Percentiles rank a stretch among this genome's conserved stretches.
These are phyloP conservation scores for Pygoscelis antarcticus DNA, from an alignment of 2,113 vertebrate species.

Conservation along the genomic window DNA sequence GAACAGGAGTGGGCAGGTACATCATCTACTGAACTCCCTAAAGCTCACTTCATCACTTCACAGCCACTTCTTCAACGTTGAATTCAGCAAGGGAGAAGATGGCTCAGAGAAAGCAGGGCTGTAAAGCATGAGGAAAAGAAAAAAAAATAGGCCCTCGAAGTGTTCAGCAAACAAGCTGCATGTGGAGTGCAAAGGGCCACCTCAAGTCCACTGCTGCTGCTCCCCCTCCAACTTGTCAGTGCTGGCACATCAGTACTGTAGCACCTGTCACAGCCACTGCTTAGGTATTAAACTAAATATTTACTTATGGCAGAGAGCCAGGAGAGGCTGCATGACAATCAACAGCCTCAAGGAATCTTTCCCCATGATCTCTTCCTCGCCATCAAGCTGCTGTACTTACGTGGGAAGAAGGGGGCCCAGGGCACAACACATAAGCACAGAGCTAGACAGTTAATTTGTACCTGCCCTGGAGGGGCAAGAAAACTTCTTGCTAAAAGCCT, in stretches of 20 bases:
- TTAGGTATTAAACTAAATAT: conserved; percentile 42
- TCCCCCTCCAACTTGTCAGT: not conserved
- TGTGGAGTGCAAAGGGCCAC: not conserved
- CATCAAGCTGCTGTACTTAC: not conserved
- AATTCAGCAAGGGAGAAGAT: not conserved
- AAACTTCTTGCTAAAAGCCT: not conserved
- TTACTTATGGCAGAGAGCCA: conserved; percentile 51
- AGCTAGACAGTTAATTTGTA: conserved; percentile 18
- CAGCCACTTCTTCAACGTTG: not conserved
- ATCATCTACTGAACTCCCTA: not conserved
- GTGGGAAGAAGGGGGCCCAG: not conserved
- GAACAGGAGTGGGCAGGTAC: not conserved
- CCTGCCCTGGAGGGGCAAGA: not conserved
- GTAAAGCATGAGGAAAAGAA: not conserved
- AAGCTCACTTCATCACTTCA: not conserved
- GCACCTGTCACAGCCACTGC: not conserved
- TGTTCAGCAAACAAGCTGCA: not conserved
- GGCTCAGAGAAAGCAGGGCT: not conserved
- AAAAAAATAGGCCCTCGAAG: not conserved
- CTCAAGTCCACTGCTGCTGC: not conserved
- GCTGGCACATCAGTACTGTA: conserved; percentile 18
- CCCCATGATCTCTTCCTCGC: not conserved
- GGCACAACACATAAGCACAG: not conserved
- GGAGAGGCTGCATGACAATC: conserved; percentile 39
- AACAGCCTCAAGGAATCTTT: conserved; percentile 52